Evolutionary conservation across 2,113 vertebrate species (phyloP).

Genomic region (Calypte anna): DNA sequence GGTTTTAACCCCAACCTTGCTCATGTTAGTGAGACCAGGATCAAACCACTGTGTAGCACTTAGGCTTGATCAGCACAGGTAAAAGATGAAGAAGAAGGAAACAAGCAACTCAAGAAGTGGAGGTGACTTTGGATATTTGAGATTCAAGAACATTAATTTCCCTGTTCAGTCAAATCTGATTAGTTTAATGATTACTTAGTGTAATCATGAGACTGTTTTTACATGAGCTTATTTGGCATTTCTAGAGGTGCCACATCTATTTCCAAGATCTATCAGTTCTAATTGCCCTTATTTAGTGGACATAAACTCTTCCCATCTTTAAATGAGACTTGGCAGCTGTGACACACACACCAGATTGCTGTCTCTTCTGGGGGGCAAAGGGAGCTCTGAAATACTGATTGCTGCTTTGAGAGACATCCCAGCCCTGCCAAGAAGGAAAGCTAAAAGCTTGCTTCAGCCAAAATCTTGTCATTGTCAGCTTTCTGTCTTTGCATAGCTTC

Average conservation of each 20-base stretch:
- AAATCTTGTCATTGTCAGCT: background rate
- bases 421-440: background rate
- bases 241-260: background rate
- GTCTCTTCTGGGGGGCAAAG: background rate
- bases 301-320: background rate
- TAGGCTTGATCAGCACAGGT: background rate
- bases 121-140: background rate
- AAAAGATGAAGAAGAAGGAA: background rate
- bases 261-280: slow-evolving; percentile 7
- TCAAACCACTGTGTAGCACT: background rate
- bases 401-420: background rate
- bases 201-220: background rate
- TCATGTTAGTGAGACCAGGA: background rate
- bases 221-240: background rate
- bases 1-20: background rate
- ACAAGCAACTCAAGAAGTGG: background rate
- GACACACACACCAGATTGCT: background rate
- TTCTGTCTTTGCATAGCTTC: background rate
- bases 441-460: background rate
- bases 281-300: background rate
- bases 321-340: background rate
- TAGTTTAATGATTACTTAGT: background rate
- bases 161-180: background rate
- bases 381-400: background rate
- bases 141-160: background rate